Evolutionary conservation across 2,113 vertebrate genomes (phyloP), one percentile per base, ranked within the genome.

Genomic region (Cricetomys ansorgei): DNA sequence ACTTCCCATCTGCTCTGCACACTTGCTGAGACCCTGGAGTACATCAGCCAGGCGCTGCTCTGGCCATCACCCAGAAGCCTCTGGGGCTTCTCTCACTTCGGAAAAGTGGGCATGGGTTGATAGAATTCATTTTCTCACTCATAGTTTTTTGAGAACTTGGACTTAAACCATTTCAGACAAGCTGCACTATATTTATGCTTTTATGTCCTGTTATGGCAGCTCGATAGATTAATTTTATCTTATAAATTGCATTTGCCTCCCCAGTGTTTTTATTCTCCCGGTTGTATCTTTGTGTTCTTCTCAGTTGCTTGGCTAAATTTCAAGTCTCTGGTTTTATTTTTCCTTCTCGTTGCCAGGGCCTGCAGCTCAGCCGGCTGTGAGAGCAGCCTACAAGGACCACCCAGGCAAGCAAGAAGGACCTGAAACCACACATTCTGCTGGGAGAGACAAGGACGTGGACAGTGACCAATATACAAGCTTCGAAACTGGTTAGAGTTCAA

Each of bases 401-500:
- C 97, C 97, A 97, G 96, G 98, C 98, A 88, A 98, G 98, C 97
- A 98, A 98, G 97, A 98, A 98, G 98, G 98, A 99, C 69, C 94
- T 97, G 55, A 98, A 98, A 94, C 89, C 57, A 43, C 27, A 3
- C 75, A 31, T 23, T 29, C 27, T 70, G n/a, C 81, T 65, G 80
- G 80, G 73, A 92, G 50, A 89, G 99, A 99, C 97, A 97, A 98
- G 77, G 97, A 86, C 0, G 65, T 88, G 91, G 97, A 99, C 97
- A 98, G 96, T 97, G 98, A 97, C 94, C 99, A 99, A 97, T 98
- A 97, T 95, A 98, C 97, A 97, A 98, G 96, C 98, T 98, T 98
- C 98, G 98, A 99, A 99, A 99, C 97, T 0, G 94, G 96, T 95
- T 16, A 96, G 93, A 43, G 50, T 73, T 79, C 79, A 92, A 4